phyloP scores from a whole-genome alignment of 2,113 vertebrate genomes.

The Quiscalus mexicanus region DNA sequence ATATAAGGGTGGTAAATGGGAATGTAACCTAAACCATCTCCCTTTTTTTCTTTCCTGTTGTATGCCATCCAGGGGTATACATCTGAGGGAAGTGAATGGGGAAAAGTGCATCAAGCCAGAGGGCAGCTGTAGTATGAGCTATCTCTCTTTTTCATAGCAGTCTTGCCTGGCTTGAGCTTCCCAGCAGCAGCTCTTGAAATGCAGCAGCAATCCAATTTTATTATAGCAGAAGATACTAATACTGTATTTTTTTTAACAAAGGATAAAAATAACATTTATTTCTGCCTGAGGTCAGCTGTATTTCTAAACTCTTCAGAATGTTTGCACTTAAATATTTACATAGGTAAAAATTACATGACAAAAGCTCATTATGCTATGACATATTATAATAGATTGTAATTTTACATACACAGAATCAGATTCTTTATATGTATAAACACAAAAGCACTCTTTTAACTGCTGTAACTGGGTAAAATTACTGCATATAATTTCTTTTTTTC shows the following conservation, averaged over 20 bases:
- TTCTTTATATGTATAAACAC: background rate
- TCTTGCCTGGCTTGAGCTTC: background rate
- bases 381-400: background rate
- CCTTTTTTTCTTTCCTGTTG: background rate
- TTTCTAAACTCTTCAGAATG: background rate
- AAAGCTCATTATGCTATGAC: background rate
- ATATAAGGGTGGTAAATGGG: background rate
- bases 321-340: background rate
- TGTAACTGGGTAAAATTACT: background rate
- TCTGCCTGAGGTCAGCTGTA: background rate
- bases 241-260: background rate
- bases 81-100: background rate
- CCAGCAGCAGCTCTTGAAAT: background rate
- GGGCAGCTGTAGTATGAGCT: background rate
- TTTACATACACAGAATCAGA: background rate
- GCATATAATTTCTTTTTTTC: background rate
- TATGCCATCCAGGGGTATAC: background rate
- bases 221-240: background rate
- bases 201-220: background rate
- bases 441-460: background rate
- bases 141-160: background rate
- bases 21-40: background rate
- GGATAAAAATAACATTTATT: background rate
- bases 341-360: background rate
- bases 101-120: background rate